A percentile compares a stretch with the other conserved stretches of the same genome.
Conservation (phyloP, 2,888 invertebrate species). For the Neelides folsomi region DNA sequence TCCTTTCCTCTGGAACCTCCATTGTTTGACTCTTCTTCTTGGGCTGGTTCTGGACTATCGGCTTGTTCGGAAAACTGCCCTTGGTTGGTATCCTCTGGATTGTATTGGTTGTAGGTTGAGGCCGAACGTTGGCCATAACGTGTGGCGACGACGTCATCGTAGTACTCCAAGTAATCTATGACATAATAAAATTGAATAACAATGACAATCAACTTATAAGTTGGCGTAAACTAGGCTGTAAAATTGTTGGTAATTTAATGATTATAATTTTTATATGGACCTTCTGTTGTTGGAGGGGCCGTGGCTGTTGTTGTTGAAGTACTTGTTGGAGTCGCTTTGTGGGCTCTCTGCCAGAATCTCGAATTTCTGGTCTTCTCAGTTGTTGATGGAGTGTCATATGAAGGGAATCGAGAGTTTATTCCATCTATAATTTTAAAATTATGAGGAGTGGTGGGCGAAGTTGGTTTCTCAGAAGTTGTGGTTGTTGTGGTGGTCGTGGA, state of each 20-base stretch:
- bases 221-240: too few relatives aligned
- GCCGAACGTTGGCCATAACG: constrained; percentile 9
- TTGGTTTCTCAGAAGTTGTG: neutral
- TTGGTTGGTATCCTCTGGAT: neutral
- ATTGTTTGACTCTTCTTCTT: too few relatives aligned
- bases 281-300: constrained; percentile 8
- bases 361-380: constrained; percentile 11
- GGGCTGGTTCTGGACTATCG: too few relatives aligned
- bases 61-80: too few relatives aligned
- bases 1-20: too few relatives aligned
- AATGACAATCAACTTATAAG: too few relatives aligned
- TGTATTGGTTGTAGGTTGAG: constrained; percentile 3
- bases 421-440: neutral
- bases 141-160: constrained; percentile 5
- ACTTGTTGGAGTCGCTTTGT: constrained; percentile 17
- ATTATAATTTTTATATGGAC: too few relatives aligned
- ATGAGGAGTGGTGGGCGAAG: neutral
- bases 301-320: constrained; percentile 21
- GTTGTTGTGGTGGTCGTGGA: neutral
- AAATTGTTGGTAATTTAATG: too few relatives aligned
- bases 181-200: neutral
- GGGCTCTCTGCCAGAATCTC: constrained; percentile 26
- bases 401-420: neutral
- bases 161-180: constrained; percentile 9
- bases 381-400: constrained; percentile 3